Percentiles rank a stretch among this genome's conserved stretches.
Evolutionary conservation across 2,888 invertebrate genomes (phyloP).

Genomic region (Ceriagrion tenellum): DNA sequence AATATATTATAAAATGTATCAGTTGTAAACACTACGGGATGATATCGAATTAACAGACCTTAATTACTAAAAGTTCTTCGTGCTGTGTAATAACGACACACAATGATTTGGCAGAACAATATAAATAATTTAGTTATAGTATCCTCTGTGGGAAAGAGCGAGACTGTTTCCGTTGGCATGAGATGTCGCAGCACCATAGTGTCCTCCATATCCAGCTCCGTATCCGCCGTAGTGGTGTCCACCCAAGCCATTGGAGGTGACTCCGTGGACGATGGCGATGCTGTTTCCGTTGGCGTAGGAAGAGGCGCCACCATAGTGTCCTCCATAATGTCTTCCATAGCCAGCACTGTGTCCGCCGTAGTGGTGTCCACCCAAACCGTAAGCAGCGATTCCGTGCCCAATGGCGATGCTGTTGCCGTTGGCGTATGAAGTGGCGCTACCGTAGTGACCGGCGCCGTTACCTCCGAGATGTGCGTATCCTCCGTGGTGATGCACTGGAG

Average conservation of each 20-base stretch:
- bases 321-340: background rate
- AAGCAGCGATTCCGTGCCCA: background rate
- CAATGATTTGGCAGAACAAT: background rate
- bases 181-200: background rate
- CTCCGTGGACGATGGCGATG: background rate
- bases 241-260: background rate
- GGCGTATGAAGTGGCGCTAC: background rate
- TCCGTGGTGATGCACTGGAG: background rate
- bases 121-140: background rate
- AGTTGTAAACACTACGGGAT: no score
- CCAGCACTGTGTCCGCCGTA: background rate
- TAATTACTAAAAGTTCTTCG: no score
- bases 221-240: background rate
- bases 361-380: background rate
- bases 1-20: no score
- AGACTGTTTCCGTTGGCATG: background rate
- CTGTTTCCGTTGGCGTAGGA: background rate
- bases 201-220: background rate
- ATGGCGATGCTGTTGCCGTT: background rate
- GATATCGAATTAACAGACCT: no score
- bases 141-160: background rate
- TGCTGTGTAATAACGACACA: no score
- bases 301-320: background rate
- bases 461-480: no score
- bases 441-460: background rate